A percentile compares a stretch with the other conserved stretches of the same genome.
Evolutionary conservation across 2,888 invertebrate genomes (phyloP).

Genomic region (Megamerina dolium): DNA sequence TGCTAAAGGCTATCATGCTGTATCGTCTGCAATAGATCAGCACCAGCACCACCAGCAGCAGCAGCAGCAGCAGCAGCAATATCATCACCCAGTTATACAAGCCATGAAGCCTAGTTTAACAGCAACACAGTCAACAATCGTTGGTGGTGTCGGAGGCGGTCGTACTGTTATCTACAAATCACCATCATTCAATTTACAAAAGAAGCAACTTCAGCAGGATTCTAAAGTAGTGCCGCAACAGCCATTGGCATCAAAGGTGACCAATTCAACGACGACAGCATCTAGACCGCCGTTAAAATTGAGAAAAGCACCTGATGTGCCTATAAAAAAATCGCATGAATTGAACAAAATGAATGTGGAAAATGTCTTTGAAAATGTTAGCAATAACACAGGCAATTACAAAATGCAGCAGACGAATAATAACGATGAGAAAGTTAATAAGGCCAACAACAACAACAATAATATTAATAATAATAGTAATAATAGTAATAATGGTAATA

Average conservation of each 20-base stretch:
- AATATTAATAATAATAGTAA: constrained; percentile 2
- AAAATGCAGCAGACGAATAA: constrained; percentile 12
- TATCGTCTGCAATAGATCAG: constrained; percentile 8
- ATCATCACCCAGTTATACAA: constrained; percentile 31
- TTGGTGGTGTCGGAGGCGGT: constrained; percentile 29
- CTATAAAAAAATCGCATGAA: constrained; percentile 22
- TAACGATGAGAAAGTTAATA: too few species aligned
- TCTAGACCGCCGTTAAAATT: constrained; percentile 36
- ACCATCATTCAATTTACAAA: constrained; percentile 42
- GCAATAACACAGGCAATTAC: constrained; percentile 13
- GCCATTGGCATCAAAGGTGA: constrained; percentile 14
- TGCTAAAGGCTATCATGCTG: constrained; percentile 10
- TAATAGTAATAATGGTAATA: constrained; percentile 14
- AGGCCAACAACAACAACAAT: constrained; percentile 2
- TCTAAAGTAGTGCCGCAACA: too few species aligned
- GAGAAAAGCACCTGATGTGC: constrained; percentile 42
- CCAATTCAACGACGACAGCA: constrained; percentile 20
- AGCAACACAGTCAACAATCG: constrained; percentile 30
- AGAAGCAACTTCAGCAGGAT: constrained; percentile 38
- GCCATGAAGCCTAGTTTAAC: constrained; percentile 35
- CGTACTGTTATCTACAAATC: constrained; percentile 50
- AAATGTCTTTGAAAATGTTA: constrained; percentile 16
- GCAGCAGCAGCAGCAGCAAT: neutral
- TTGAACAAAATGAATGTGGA: neutral
- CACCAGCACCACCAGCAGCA: too few species aligned